Conservation (phyloP, 2,888 invertebrate genomes). For the Mycalesis mineus region DNA sequence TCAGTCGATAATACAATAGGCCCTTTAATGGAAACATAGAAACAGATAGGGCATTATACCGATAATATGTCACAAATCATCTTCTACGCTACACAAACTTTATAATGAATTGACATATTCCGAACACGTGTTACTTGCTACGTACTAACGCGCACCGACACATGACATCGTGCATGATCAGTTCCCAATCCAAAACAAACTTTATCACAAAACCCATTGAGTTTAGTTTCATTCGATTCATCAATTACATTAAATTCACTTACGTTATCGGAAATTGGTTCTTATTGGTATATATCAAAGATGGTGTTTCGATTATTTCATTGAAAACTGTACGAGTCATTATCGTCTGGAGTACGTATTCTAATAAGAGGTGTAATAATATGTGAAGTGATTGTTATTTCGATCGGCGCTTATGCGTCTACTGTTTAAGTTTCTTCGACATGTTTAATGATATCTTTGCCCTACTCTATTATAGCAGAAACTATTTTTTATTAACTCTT, state of each 20-base stretch:
- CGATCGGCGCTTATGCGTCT: slow-evolving; percentile 28
- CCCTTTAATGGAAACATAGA: slow-evolving; percentile 58
- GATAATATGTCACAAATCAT: slow-evolving; percentile 77
- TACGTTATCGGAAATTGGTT: slow-evolving; percentile 35
- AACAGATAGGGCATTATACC: slow-evolving; percentile 70
- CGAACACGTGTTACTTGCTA: slow-evolving; percentile 61
- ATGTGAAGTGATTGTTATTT: slow-evolving; percentile 32
- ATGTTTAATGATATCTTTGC: slow-evolving; percentile 14
- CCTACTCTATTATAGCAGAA: slow-evolving; percentile 4
- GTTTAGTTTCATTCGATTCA: slow-evolving; percentile 26
- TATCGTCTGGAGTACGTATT: slow-evolving; percentile 34
- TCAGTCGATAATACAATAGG: slow-evolving; percentile 58
- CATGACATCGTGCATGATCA: slow-evolving; percentile 33
- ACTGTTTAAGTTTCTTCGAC: slow-evolving; percentile 25
- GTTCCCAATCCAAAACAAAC: slow-evolving; percentile 28
- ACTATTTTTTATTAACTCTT: not conserved
- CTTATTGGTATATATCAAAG: slow-evolving; percentile 33
- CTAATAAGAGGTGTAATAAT: slow-evolving; percentile 41
- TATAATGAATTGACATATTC: slow-evolving; percentile 78
- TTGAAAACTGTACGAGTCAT: slow-evolving; percentile 28
- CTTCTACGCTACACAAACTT: slow-evolving; percentile 69
- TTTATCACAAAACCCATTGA: slow-evolving; percentile 27
- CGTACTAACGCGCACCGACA: slow-evolving; percentile 38
- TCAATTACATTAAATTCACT: slow-evolving; percentile 25
- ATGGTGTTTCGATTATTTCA: slow-evolving; percentile 31